Evolutionary conservation across 2,113 vertebrate genomes (phyloP), one percentile per base, ranked within the genome.

Genomic region (Nothobranchius kuhntae): DNA sequence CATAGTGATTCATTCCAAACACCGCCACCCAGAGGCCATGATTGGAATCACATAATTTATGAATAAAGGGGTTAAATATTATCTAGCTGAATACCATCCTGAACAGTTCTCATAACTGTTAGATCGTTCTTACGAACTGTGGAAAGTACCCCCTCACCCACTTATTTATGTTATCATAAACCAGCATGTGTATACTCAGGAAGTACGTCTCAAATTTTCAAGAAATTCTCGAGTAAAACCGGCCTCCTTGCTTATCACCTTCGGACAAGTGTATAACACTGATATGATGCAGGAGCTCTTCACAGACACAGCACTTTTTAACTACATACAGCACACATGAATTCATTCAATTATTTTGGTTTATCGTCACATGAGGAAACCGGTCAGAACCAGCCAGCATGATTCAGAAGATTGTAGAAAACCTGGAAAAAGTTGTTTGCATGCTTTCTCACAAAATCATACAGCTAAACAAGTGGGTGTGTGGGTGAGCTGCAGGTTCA

Each of bases 231-330:
- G 0, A 54, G 70, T 35, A 78, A 50, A 66, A 57, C 82, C 64
- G 74, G 24, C 26, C 53, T 48, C 46, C 17, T 67, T 36, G 61
- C 86, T 89, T 86, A 24, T 9, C 2, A 6, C 26, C 12, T 38
- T 51, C 58, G 64, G 65, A 36, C 58, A 35, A 69, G 78, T 90
- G 87, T 60, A 48, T 35, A 0, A 13, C 1, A 8, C 0, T 62
- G 87, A 91, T 89, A 89, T 55, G 57, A 13, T 35, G 40, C 40
- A 63, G n/a, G 3, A 17, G 21, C 38, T 21, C 7, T 53, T 13
- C 61, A 9, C 30, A n/a, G n/a, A 61, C 60, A 5, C 6, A 7
- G 38, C 21, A 21, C 21, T 40, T 40, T 9, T 40, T 40, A 7
- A 40, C 6, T 40, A 7, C 30, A 21, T 21, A 30, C 30, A 30